phyloP scores from a whole-genome alignment of 2,113 vertebrate genomes.

The Willisornis vidua region DNA sequence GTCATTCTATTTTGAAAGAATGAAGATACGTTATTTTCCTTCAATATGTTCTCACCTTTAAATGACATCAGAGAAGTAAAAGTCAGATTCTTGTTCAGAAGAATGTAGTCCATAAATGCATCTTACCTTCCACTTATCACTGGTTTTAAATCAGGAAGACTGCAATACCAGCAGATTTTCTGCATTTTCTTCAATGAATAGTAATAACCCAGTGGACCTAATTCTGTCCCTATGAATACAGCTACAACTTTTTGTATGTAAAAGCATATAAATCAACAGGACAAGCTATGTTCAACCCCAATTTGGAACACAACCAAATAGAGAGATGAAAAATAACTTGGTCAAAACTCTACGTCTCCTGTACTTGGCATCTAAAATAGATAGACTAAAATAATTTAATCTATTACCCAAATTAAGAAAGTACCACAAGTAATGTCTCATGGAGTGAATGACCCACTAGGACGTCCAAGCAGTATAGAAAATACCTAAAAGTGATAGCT shows the following conservation, averaged over 20 bases:
- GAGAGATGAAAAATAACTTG: neutral
- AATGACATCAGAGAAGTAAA: neutral
- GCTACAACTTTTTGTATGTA: neutral
- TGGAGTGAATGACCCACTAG: neutral
- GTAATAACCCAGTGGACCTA: neutral
- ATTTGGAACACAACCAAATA: neutral
- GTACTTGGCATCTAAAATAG: neutral
- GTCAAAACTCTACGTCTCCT: neutral
- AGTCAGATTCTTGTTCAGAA: neutral
- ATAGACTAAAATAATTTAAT: neutral
- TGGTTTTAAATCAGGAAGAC: neutral
- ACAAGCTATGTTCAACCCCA: neutral
- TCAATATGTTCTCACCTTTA: neutral
- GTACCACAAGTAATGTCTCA: neutral
- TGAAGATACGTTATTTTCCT: neutral
- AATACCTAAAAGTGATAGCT: neutral
- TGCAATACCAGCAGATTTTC: neutral
- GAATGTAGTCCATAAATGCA: neutral
- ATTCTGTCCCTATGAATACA: neutral
- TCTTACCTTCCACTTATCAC: neutral
- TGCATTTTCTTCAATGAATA: neutral
- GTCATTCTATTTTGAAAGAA: neutral
- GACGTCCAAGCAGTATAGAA: neutral
- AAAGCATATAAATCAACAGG: conserved; percentile 23
- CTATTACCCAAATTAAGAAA: neutral